A percentile compares a stretch with the other conserved stretches of the same genome.
Conservation (phyloP, 2,797 vertebrate genomes). For the Bradypus variegatus region DNA sequence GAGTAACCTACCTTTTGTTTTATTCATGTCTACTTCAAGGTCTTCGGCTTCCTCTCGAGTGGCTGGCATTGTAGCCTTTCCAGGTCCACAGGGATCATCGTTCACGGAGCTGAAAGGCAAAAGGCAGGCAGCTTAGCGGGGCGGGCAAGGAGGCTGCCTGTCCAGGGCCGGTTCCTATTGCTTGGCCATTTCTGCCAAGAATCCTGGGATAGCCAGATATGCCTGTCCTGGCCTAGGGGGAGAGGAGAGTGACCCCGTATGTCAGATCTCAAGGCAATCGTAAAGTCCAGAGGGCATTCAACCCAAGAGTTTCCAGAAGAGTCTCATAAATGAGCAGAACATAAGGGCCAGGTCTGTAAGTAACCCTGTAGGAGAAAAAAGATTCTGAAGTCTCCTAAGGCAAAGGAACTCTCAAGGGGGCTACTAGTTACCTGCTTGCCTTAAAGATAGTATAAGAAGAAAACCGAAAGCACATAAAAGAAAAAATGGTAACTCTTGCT, state of each 20-base stretch:
- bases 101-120: constrained; percentile 10
- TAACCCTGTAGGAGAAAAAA: not conserved
- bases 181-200: not conserved
- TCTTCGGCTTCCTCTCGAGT: not conserved
- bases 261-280: not conserved
- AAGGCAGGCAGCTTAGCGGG: not conserved
- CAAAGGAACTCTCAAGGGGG: not conserved
- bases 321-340: not conserved
- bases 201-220: not conserved
- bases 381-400: not conserved
- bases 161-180: not conserved
- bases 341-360: not conserved
- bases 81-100: not conserved
- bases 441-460: not conserved
- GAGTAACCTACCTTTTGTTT: not conserved
- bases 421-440: not conserved
- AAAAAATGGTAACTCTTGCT: not conserved
- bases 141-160: not conserved
- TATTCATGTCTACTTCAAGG: not conserved
- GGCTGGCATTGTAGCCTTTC: not conserved
- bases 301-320: not conserved
- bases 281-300: not conserved
- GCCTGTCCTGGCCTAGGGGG: not conserved
- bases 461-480: not conserved
- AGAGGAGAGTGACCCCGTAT: not conserved